These are phyloP conservation scores for Meda fulgida DNA, from an alignment of 2,797 vertebrate species.

Conservation along the genomic window DNA sequence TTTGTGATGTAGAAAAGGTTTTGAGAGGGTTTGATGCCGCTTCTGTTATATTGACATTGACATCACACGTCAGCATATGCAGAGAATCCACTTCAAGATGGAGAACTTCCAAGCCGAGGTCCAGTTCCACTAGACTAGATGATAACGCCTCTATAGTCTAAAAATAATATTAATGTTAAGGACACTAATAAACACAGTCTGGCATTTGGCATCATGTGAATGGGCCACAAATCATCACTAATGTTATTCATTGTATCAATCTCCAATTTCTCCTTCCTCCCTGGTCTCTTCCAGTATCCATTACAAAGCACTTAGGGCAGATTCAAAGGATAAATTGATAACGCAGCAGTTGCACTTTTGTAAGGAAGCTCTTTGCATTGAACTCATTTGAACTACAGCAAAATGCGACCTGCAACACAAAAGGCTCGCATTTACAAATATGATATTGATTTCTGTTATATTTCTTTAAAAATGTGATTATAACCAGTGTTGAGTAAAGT, in stretches of 20 bases:
- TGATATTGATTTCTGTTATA: not conserved
- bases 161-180: conserved; percentile 27
- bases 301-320: conserved; percentile 77
- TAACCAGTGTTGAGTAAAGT: not conserved
- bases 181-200: conserved; percentile 33
- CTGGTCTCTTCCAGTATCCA: conserved; percentile 66
- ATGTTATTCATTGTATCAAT: conserved; percentile 56
- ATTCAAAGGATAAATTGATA: conserved; percentile 78
- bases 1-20: conserved; percentile 20
- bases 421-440: conserved; percentile 9
- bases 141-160: not conserved
- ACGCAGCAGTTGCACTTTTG: conserved; percentile 69
- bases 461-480: not conserved
- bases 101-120: not conserved
- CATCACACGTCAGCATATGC: not conserved
- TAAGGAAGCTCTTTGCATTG: conserved; percentile 52
- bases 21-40: not conserved
- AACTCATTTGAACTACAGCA: conserved; percentile 59
- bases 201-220: conserved; percentile 15
- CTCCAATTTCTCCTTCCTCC: conserved; percentile 55
- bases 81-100: not conserved
- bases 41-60: not conserved
- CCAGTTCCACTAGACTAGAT: not conserved
- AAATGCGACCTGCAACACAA: not conserved
- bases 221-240: conserved; percentile 7